These are phyloP conservation scores for Pseudoatta argentina DNA, from an alignment of 1,140 invertebrate genomes.

Conservation along the genomic window DNA sequence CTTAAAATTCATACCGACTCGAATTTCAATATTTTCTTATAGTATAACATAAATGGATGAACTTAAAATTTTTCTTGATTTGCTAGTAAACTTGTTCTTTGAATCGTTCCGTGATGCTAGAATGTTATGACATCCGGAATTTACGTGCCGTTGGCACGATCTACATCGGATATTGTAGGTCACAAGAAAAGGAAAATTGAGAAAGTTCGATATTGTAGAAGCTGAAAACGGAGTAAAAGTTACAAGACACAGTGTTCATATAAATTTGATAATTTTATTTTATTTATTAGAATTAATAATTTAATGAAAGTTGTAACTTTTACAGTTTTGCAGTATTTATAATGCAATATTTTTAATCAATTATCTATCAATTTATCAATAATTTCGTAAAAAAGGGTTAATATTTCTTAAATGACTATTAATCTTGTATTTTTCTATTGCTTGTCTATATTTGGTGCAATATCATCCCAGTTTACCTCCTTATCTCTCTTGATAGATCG, in stretches of 20 bases:
- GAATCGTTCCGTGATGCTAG: constrained; percentile 37
- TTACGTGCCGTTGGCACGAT: constrained; percentile 47
- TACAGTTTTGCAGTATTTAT: not conserved
- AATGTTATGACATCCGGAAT: constrained; percentile 43
- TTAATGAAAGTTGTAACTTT: constrained; percentile 11
- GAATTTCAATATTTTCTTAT: not conserved
- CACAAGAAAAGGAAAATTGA: constrained; percentile 11
- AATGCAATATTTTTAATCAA: not conserved
- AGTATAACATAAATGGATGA: not conserved
- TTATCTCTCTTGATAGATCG: not conserved
- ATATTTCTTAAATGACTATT: constrained; percentile 15
- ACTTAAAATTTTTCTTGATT: not conserved
- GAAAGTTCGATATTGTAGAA: not conserved
- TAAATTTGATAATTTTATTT: constrained; percentile 23
- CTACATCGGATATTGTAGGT: constrained; percentile 11
- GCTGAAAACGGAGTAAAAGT: not conserved
- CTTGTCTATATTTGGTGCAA: not conserved
- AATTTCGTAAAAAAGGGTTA: not conserved
- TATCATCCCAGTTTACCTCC: constrained; percentile 8
- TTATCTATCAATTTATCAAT: not conserved
- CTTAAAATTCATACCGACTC: not conserved
- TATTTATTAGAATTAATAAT: constrained; percentile 9
- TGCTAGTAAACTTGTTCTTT: not conserved
- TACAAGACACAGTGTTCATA: not conserved
- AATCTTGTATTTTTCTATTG: not conserved